A percentile compares a stretch with the other conserved stretches of the same genome.
phyloP scores from a whole-genome alignment of 2,113 vertebrate species.

The Rhizomys pruinosus region DNA sequence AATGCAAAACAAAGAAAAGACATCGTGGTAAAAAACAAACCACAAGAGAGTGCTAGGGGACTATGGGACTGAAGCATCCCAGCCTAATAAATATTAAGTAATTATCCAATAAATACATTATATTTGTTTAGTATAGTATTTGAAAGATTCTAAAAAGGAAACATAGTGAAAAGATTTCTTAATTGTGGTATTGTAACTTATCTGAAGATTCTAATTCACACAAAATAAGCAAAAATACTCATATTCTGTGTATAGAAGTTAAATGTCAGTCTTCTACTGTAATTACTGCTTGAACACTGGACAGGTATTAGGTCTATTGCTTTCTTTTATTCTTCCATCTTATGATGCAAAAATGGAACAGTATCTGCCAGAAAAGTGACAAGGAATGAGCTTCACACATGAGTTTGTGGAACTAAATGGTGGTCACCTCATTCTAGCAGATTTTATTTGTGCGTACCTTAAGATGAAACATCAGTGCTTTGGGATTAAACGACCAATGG shows the following conservation, averaged over 20 bases:
- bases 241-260: neutral
- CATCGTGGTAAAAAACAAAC: neutral
- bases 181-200: neutral
- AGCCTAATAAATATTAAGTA: neutral
- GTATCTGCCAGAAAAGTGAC: neutral
- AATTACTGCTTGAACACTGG: neutral
- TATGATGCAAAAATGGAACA: neutral
- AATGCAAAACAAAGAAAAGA: too few species aligned
- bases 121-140: neutral
- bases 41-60: neutral
- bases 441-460: neutral
- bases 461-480: neutral
- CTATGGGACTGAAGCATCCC: neutral
- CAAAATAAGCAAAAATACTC: too few species aligned
- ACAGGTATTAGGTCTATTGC: neutral
- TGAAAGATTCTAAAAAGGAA: neutral
- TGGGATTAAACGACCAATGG: neutral
- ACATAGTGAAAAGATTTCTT: neutral
- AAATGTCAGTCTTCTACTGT: too few species aligned
- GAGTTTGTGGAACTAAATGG: neutral
- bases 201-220: neutral
- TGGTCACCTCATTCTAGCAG: neutral
- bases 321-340: neutral
- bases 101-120: neutral
- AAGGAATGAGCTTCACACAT: neutral